Conservation (phyloP, 1,140 invertebrate genomes). For the Pseudomyrmex flavicornis region DNA sequence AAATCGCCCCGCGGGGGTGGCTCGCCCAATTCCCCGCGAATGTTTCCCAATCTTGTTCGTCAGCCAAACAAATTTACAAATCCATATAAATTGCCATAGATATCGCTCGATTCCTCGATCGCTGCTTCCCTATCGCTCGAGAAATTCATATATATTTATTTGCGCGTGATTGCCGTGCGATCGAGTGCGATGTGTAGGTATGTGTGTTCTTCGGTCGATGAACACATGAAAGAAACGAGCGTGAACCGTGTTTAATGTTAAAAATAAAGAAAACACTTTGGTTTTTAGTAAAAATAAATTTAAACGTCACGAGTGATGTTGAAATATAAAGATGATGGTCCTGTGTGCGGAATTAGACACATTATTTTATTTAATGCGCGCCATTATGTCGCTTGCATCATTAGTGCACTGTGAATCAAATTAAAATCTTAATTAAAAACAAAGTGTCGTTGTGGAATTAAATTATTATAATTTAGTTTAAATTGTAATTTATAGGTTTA, state of each 20-base stretch:
- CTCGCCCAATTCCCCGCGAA: constrained; percentile 45
- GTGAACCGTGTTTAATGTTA: constrained; percentile 29
- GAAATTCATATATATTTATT: constrained; percentile 10
- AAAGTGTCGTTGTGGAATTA: not conserved
- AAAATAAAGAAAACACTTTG: constrained; percentile 34
- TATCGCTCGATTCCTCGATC: constrained; percentile 7
- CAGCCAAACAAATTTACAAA: constrained; percentile 73
- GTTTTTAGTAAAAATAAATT: not conserved
- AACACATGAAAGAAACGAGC: constrained; percentile 14
- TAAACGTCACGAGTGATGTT: no score
- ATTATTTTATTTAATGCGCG: no score
- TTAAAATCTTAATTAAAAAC: not conserved
- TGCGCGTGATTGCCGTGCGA: constrained; percentile 6
- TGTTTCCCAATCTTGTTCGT: constrained; percentile 66
- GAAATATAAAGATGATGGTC: no score
- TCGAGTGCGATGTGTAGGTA: no score
- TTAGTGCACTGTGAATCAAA: not conserved
- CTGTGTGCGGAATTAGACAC: no score
- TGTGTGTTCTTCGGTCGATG: not conserved
- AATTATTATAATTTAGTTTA: not conserved
- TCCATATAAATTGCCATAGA: constrained; percentile 63
- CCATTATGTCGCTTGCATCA: no score
- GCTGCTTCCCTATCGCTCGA: not conserved
- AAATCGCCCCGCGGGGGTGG: constrained; percentile 31
- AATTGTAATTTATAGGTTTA: no score